Conservation (phyloP, 2,797 vertebrate species). For the Hippocampus kuda region DNA sequence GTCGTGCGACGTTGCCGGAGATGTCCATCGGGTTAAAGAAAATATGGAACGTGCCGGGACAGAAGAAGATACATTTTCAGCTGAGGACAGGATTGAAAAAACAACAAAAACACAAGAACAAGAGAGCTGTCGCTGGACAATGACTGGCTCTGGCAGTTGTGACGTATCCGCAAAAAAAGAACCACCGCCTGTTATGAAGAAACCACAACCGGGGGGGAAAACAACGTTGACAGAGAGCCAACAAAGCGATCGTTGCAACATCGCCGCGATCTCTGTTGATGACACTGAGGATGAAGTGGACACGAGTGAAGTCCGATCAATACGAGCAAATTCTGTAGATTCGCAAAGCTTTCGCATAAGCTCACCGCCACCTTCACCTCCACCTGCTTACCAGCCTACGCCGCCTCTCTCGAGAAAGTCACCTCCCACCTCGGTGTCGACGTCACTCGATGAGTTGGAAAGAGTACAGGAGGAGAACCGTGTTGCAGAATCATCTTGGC, state of each 20-base stretch:
- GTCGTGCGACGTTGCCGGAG: slow-evolving; percentile 6
- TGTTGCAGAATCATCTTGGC: slow-evolving; percentile 70
- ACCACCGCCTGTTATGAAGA: slow-evolving; percentile 59
- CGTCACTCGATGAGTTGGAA: slow-evolving; percentile 33
- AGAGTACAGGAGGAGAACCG: slow-evolving; percentile 41
- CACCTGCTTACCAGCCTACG: slow-evolving; percentile 80
- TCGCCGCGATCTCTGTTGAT: slow-evolving; percentile 1
- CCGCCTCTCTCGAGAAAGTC: slow-evolving; percentile 74
- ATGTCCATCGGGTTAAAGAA: slow-evolving; percentile 14
- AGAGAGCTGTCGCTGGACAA: slow-evolving; percentile 13
- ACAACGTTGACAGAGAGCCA: slow-evolving; percentile 10
- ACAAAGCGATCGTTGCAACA: not conserved
- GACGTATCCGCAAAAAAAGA: slow-evolving; percentile 38
- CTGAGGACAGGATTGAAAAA: slow-evolving; percentile 9
- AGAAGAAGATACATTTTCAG: slow-evolving; percentile 13
- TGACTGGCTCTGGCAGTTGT: slow-evolving; percentile 2
- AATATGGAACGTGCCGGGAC: slow-evolving; percentile 12
- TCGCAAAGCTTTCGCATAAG: slow-evolving; percentile 36
- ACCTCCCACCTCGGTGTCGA: slow-evolving; percentile 41
- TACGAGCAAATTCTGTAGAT: slow-evolving; percentile 22
- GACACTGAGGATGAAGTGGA: slow-evolving; percentile 7
- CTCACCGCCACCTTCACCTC: slow-evolving; percentile 75
- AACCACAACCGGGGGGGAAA: slow-evolving; percentile 38
- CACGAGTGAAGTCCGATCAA: slow-evolving; percentile 16
- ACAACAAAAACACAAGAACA: slow-evolving; percentile 19